Conservation (phyloP, 2,113 vertebrate species). For the Tachysurus vachellii region DNA sequence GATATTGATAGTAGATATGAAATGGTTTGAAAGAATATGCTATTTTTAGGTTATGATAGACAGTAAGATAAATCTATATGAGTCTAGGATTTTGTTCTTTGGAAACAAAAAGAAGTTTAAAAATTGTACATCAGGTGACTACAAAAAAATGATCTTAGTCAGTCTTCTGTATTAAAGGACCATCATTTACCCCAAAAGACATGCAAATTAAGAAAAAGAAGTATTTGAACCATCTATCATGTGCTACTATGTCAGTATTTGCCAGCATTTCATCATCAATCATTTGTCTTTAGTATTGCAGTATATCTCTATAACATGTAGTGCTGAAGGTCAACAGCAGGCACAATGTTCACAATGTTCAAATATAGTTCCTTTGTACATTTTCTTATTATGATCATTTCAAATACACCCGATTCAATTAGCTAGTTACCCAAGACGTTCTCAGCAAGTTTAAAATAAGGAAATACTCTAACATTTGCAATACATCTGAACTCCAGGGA, state of each 20-base stretch:
- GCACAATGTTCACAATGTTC: neutral
- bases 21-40: neutral
- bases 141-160: neutral
- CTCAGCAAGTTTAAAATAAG: neutral
- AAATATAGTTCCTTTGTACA: neutral
- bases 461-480: neutral
- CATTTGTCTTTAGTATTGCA: too few species aligned
- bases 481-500: neutral
- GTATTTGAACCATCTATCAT: neutral
- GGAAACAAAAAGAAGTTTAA: neutral
- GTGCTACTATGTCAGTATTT: neutral
- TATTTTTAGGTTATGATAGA: neutral
- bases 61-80: neutral
- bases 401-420: neutral
- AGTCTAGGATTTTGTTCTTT: slow-evolving; percentile 22
- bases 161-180: too few species aligned
- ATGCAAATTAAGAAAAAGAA: neutral
- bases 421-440: neutral
- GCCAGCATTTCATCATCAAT: too few species aligned
- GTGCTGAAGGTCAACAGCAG: too few species aligned
- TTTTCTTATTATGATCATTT: neutral
- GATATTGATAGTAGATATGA: neutral
- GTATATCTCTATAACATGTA: neutral
- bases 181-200: neutral
- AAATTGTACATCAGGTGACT: neutral